phyloP scores from a whole-genome alignment of 2,797 vertebrate species.

The Dermochelys coriacea region DNA sequence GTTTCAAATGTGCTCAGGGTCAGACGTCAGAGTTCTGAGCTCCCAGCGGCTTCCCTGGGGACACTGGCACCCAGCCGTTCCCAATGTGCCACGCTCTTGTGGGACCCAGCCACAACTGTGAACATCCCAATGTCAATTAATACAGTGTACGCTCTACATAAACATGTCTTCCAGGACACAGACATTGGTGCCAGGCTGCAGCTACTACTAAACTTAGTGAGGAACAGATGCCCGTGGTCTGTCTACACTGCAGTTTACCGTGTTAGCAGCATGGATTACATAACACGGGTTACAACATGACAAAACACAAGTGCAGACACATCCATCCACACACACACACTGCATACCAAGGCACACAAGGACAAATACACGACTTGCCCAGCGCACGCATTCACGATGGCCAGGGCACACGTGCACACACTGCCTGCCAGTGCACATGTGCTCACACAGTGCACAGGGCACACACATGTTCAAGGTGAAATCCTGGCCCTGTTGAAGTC shows the following conservation, averaged over 20 bases:
- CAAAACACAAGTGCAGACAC: not conserved
- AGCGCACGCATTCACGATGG: no score
- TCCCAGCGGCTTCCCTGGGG: not conserved
- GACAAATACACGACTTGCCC: not conserved
- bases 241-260: not conserved
- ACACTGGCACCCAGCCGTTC: not conserved
- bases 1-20: not conserved
- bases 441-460: not conserved
- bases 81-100: no score
- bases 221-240: not conserved
- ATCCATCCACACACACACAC: not conserved
- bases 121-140: not conserved
- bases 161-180: no score
- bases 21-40: not conserved
- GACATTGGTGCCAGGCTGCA: no score
- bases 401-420: no score
- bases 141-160: not conserved
- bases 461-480: not conserved
- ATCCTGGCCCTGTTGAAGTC: not conserved
- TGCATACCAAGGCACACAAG: not conserved
- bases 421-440: accelerated
- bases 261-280: not conserved
- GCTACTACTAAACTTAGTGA: no score
- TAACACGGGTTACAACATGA: no score
- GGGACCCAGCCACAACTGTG: not conserved